Evolutionary conservation across 2,888 invertebrate genomes (phyloP).

Genomic region (Drosophila diplacantha): DNA sequence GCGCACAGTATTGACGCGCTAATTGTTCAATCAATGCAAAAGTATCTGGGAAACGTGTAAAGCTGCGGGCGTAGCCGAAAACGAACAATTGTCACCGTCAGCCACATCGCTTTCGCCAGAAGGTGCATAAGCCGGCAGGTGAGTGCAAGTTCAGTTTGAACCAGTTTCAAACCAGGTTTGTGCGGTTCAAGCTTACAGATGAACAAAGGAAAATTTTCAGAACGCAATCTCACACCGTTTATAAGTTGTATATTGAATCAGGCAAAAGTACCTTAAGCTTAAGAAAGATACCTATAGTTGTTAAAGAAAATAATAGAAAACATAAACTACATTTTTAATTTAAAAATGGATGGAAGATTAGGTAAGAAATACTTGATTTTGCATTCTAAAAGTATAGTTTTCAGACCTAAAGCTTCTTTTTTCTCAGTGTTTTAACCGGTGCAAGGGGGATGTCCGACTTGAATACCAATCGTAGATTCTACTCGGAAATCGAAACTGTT

Average conservation of each 20-base stretch:
- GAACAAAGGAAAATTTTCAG: not conserved
- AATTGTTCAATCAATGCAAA: slow-evolving; percentile 70
- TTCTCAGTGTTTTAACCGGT: not conserved
- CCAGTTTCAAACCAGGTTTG: slow-evolving; percentile 45
- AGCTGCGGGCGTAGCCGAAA: slow-evolving; percentile 49
- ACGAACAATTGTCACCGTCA: slow-evolving; percentile 49
- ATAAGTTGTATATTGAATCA: not conserved
- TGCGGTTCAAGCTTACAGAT: slow-evolving; percentile 14
- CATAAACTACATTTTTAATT: too few relatives aligned
- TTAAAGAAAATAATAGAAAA: too few relatives aligned
- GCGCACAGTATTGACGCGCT: slow-evolving; percentile 58
- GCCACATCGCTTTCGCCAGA: slow-evolving; percentile 19
- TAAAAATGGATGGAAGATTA: too few relatives aligned
- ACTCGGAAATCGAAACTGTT: slow-evolving; percentile 24
- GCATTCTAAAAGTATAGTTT: too few relatives aligned
- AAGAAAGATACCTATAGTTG: not conserved
- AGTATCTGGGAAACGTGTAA: slow-evolving; percentile 47
- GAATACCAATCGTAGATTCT: slow-evolving; percentile 8
- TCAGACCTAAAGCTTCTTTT: not conserved
- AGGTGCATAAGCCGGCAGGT: slow-evolving; percentile 58
- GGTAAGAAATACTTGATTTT: too few relatives aligned
- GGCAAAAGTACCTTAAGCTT: not conserved
- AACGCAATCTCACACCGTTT: not conserved
- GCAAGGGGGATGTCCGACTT: not conserved
- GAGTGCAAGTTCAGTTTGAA: slow-evolving; percentile 39